Conservation (phyloP, 2,888 invertebrate genomes). For the Aporophyla lueneburgensis region DNA sequence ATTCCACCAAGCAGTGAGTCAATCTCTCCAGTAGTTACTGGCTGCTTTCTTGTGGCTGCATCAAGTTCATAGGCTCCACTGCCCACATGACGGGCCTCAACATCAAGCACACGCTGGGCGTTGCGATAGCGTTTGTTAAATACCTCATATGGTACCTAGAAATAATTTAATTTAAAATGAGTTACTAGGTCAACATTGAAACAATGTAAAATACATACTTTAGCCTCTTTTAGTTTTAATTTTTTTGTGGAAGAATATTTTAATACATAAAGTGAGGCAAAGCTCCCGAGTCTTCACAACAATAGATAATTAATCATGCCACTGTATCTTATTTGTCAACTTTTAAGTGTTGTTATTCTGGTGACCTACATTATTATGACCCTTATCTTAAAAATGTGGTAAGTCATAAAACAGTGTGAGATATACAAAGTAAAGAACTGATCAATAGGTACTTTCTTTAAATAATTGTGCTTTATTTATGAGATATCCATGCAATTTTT, state of each 20-base stretch:
- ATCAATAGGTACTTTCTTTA: neutral
- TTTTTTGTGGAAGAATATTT: neutral
- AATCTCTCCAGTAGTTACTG: slow-evolving; percentile 92
- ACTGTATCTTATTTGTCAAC: neutral
- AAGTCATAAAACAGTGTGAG: slow-evolving; percentile 1
- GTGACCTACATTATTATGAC: neutral
- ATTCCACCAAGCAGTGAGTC: slow-evolving; percentile 96
- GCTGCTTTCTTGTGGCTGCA: slow-evolving; percentile 91
- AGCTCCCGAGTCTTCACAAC: neutral
- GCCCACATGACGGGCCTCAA: slow-evolving; percentile 97
- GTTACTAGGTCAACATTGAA: neutral
- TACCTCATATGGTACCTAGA: slow-evolving; percentile 98
- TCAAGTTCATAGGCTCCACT: slow-evolving; percentile 95
- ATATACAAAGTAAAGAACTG: neutral
- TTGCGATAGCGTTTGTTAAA: slow-evolving; percentile 99
- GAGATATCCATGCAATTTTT: neutral
- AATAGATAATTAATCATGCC: neutral
- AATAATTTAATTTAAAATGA: neutral
- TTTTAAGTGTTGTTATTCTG: neutral
- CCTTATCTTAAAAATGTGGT: neutral
- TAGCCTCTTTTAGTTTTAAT: too few species aligned
- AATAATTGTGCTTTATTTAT: neutral
- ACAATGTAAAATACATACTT: neutral
- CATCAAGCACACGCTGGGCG: slow-evolving; percentile 98
- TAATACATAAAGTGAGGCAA: neutral